Percentiles rank a stretch among this genome's conserved stretches.
These are phyloP conservation scores for Hipposideros larvatus DNA, from an alignment of 2,797 vertebrate species.

Conservation along the genomic window DNA sequence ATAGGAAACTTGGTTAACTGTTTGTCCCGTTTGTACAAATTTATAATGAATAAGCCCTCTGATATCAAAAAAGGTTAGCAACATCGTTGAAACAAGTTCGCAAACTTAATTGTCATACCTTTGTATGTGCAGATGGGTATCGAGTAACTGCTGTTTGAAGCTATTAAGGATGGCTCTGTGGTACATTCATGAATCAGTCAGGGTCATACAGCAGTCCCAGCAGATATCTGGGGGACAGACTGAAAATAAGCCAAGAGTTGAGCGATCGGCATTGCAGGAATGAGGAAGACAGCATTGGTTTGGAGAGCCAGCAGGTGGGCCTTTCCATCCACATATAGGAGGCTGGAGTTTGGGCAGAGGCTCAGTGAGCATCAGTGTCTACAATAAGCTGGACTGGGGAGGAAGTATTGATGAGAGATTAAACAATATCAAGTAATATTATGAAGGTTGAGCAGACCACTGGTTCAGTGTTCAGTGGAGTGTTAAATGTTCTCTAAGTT, in stretches of 20 bases:
- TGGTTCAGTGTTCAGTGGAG: background rate
- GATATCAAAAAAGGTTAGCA: no score
- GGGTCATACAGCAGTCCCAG: rapidly evolving
- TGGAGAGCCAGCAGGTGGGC: background rate
- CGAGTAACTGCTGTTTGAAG: background rate
- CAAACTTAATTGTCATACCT: no score
- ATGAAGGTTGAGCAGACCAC: background rate
- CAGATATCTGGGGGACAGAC: no score
- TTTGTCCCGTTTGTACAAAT: no score
- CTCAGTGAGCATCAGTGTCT: background rate
- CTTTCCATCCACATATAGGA: background rate
- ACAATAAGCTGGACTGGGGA: background rate
- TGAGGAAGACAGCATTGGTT: background rate
- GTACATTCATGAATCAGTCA: background rate
- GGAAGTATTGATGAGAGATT: background rate
- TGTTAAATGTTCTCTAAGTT: background rate
- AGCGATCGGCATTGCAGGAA: background rate
- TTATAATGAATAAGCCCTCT: no score
- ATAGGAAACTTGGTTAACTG: no score
- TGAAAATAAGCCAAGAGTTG: background rate
- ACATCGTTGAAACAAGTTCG: no score
- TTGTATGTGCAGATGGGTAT: background rate
- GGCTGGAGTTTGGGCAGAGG: background rate
- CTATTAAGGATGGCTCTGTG: background rate
- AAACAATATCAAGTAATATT: background rate